Base-by-base conservation (phyloP, 2,113 vertebrate species). In the Myodes glareolus region DNA sequence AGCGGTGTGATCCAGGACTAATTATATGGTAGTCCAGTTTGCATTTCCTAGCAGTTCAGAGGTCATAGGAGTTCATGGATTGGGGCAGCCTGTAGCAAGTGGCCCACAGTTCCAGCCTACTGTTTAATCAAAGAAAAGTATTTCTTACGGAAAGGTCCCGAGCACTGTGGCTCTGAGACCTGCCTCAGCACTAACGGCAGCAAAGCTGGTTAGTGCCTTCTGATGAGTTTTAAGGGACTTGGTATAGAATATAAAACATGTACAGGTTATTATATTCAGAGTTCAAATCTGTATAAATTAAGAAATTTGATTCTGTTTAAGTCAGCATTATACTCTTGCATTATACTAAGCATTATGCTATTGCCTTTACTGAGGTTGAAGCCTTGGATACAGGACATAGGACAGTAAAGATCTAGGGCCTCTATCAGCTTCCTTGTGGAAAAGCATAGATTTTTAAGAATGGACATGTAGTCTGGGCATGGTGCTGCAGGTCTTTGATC, bases 141-240 rank as follows among this genome's bases (percentile, higher is more conserved):
- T 73, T 93, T 81, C 7, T 85, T 87, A 67, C 9, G 21, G 78
- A 65, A 78, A 63, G 23, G 63, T 36, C 3, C 10, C 78, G 55
- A 27, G 19, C 25, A 63, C 2, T 52, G 21, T 63, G 58, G 81
- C 33, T 81, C 31, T 9, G n/a, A 29, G 23, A 84, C 19, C 33
- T 39, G 19, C 21, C 81, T 16, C 5, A 63, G 23, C 23, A 63
- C 36, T 3, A 27, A 63, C 11, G 25, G 16, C 21, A 92, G 42
- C 55, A 88, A 77, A 67, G 39, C 90, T 88, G 77, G 58, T 75
- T 58, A 82, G 61, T 93, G 12, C 16, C 45, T 93, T 70, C 58
- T 77, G 50, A 47, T 88, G 31, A 84, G 88, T 92, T 92, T 81
- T 88, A 27, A 52, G 21, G 45, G 91, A 86, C 39, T 96, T 80